Evolutionary conservation across 2,888 invertebrate genomes (phyloP), one percentile per base, ranked within the genome.

Genomic region (Ryuthela nishihirai): DNA sequence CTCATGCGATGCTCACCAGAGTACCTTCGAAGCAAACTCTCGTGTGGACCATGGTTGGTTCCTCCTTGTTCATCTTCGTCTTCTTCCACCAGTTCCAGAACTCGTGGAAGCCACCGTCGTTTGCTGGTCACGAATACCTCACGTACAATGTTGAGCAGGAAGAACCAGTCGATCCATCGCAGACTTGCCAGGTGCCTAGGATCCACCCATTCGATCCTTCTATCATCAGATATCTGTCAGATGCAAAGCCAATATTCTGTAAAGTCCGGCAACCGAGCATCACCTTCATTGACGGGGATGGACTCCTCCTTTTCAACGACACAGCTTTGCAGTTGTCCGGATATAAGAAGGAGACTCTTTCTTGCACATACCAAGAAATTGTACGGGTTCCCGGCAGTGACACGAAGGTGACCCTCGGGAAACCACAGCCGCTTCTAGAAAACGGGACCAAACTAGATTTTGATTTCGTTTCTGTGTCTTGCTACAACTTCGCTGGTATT

Each of bases 131-230:
- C 15, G 38, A 49, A 34, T 61, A 54, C 18, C 39, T 54, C 29
- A 43, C 21, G 5, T 62, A 62, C 36, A 41, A 62, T 39, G n/a
- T 62, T 12, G 38, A 52, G 4, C 29, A 36, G 34, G 52, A 61
- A 20, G 49, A 54, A 34, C 58, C 58, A 4, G 7, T 49, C 2
- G 20, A 23, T 12, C 35, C 24, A 1, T 36, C 41, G 6, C 62
- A 62, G 23, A 38, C 21, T 10, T 62, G 62, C 20, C 48, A 53
- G 7, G 29, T 62, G 18, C 62, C 62, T 5, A 43, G 62, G 24
- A 39, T 58, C 15, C 62, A 62, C 34, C 62, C 62, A 12, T 62
- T 62, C 20, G 62, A 62, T 44, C 32, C 39, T 7, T 62, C 62
- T 32, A 54, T 58, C 35, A 36, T 53, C 18, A 26, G 18, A 9